Percentiles rank a stretch among this genome's conserved stretches.
These are phyloP conservation scores for Clarias platycephalus DNA, from an alignment of 2,797 vertebrate genomes.

Conservation along the genomic window DNA sequence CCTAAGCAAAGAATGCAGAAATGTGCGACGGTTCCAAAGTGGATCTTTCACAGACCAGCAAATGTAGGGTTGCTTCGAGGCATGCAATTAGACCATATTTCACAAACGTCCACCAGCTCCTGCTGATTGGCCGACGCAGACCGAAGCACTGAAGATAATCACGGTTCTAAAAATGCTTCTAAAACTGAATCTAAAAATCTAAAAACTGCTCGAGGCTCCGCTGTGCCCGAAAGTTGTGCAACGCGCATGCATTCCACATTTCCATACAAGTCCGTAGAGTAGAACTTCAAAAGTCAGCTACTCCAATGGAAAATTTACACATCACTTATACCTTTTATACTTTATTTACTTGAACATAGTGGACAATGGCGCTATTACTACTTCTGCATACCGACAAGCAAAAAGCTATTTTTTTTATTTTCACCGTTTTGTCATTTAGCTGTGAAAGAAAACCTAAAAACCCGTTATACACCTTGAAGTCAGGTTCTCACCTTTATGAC, in stretches of 20 bases:
- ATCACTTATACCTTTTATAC: not conserved
- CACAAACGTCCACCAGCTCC: conserved; percentile 36
- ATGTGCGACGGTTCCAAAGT: conserved; percentile 24
- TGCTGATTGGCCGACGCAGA: conserved; percentile 25
- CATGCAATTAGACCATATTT: conserved; percentile 38
- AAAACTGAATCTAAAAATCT: conserved; percentile 30
- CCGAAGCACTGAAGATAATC: conserved; percentile 35
- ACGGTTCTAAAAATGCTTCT: conserved; percentile 24
- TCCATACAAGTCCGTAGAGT: not conserved
- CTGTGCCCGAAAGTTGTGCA: conserved; percentile 14
- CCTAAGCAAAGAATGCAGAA: conserved; percentile 39
- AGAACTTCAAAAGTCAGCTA: not conserved
- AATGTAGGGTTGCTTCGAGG: conserved; percentile 32
- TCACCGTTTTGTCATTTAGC: not conserved
- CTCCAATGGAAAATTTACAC: not conserved
- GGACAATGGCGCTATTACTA: not conserved
- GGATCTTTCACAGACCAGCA: conserved; percentile 34
- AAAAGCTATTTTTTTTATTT: not conserved
- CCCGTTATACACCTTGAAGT: not conserved
- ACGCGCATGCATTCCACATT: conserved; percentile 15
- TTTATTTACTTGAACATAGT: not conserved
- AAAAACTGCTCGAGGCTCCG: conserved; percentile 30
- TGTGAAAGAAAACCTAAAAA: not conserved
- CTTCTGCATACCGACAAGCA: not conserved
- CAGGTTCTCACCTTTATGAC: not conserved